Percentiles rank a stretch among this genome's conserved stretches.
Conservation (phyloP, 2,797 vertebrate genomes). For the Danio aesculapii region DNA sequence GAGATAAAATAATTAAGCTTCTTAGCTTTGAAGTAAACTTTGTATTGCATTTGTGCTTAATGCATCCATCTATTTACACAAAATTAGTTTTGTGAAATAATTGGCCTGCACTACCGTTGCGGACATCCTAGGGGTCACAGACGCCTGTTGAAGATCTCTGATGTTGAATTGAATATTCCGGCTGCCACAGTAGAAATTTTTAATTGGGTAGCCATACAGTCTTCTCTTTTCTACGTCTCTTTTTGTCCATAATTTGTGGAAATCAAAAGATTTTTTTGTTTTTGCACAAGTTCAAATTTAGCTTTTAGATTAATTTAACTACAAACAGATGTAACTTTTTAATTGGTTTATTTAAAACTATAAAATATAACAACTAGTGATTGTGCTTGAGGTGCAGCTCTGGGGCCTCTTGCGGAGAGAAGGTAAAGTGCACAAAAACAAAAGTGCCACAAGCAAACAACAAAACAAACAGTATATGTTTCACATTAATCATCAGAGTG, state of each 20-base stretch:
- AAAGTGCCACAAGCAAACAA: constrained; percentile 22
- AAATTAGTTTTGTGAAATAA: neutral
- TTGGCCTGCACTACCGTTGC: neutral
- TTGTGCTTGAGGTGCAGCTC: constrained; percentile 43
- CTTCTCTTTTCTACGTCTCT: constrained; percentile 1
- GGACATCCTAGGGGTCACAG: neutral
- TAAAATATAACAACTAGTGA: neutral
- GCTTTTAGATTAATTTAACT: too few relatives aligned
- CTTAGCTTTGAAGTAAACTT: neutral
- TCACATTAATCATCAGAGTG: constrained; percentile 40
- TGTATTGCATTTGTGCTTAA: neutral
- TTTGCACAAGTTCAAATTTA: neutral
- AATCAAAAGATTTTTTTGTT: neutral
- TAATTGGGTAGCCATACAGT: constrained; percentile 21
- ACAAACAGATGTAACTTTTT: too few relatives aligned
- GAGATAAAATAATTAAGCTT: neutral
- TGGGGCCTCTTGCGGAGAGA: constrained; percentile 24
- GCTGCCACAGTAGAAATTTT: constrained; percentile 18
- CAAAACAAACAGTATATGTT: constrained; percentile 15
- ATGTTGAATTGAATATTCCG: neutral
- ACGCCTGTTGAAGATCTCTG: neutral
- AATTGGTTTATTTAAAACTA: too few relatives aligned
- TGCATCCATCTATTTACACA: neutral
- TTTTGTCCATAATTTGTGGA: constrained; percentile 25
- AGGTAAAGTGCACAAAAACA: constrained; percentile 37